These are phyloP conservation scores for Entomobrya proxima DNA, from an alignment of 2,888 invertebrate genomes.

Conservation along the genomic window DNA sequence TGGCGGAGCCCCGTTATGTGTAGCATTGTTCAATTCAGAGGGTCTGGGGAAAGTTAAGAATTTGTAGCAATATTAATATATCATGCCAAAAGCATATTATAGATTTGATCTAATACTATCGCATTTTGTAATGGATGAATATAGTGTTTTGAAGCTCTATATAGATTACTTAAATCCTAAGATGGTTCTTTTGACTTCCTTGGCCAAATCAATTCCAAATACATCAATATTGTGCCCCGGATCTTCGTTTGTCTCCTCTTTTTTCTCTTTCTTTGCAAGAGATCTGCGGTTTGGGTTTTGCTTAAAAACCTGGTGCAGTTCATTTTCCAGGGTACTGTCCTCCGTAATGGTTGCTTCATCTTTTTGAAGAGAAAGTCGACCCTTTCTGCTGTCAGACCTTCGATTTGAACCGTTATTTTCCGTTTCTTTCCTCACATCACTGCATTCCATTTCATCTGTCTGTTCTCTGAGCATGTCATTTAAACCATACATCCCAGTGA, in stretches of 20 bases:
- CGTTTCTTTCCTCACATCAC: background rate
- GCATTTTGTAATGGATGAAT: too few relatives aligned
- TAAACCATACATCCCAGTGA: conserved; percentile 10
- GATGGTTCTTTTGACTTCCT: conserved; percentile 32
- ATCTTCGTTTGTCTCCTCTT: conserved; percentile 29
- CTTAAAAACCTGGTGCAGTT: conserved; percentile 40
- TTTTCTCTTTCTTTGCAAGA: background rate
- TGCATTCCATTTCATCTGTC: background rate
- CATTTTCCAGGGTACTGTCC: background rate
- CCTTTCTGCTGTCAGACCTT: background rate
- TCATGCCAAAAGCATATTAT: too few relatives aligned
- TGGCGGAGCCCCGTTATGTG: background rate
- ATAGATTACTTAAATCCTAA: conserved; percentile 1
- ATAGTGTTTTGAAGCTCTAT: background rate
- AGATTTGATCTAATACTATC: too few relatives aligned
- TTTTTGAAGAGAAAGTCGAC: background rate
- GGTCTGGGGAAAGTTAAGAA: background rate
- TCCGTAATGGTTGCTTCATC: conserved; percentile 19
- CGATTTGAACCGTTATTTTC: background rate
- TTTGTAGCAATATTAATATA: too few relatives aligned
- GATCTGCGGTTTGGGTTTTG: conserved; percentile 1
- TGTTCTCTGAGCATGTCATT: conserved; percentile 21
- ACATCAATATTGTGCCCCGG: background rate
- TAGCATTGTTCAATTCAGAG: background rate
- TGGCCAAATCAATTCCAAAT: conserved; percentile 50